Conservation (phyloP, 2,797 vertebrate species). For the Myripristis murdjan region DNA sequence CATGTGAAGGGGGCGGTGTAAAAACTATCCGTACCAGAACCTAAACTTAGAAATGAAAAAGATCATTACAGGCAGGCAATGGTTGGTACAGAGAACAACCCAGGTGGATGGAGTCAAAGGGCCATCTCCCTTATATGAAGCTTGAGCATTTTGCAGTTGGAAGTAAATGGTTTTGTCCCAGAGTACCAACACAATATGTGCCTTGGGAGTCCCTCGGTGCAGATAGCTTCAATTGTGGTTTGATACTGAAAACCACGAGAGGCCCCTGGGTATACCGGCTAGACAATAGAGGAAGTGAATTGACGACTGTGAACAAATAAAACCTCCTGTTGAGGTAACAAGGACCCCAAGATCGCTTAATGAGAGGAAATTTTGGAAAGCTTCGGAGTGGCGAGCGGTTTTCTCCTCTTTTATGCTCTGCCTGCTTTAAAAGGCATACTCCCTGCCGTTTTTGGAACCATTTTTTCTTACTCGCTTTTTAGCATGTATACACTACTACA, state of each 20-base stretch:
- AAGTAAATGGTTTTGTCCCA: slow-evolving; percentile 43
- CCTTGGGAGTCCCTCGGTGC: slow-evolving; percentile 34
- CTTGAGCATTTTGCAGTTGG: slow-evolving; percentile 36
- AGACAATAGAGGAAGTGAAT: slow-evolving; percentile 11
- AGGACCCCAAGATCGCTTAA: slow-evolving; percentile 20
- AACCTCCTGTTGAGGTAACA: slow-evolving; percentile 34
- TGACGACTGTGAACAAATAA: slow-evolving; percentile 11
- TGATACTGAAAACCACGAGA: no score
- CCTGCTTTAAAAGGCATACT: no score
- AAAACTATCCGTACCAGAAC: slow-evolving; percentile 28
- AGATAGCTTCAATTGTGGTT: no score
- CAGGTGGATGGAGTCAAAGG: slow-evolving; percentile 34
- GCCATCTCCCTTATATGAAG: slow-evolving; percentile 39
- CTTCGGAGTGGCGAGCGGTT: no score
- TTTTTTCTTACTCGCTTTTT: no score
- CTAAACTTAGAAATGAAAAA: slow-evolving; percentile 21
- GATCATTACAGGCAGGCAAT: slow-evolving; percentile 37
- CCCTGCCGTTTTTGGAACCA: no score
- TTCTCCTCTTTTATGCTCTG: no score
- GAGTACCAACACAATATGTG: slow-evolving; percentile 56
- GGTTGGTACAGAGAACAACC: no score
- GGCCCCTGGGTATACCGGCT: slow-evolving; percentile 33
- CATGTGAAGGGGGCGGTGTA: slow-evolving; percentile 32
- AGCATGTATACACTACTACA: no score
- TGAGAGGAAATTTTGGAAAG: no score